Evolutionary conservation across 2,113 vertebrate species (phyloP).

Genomic region (Pelusios castaneus): DNA sequence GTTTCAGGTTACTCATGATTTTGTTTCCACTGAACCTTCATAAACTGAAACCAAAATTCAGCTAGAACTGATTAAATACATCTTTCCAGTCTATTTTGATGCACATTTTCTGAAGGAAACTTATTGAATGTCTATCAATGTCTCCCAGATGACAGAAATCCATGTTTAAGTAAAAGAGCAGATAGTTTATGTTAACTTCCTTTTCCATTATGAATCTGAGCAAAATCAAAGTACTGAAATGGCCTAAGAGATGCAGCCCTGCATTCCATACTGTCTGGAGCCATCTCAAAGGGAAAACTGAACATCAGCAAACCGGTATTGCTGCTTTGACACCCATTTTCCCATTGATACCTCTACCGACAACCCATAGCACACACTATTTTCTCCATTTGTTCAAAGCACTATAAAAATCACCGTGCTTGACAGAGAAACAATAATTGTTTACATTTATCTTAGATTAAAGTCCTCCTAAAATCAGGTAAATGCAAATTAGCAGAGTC

Average conservation of each 20-base stretch:
- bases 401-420: not conserved
- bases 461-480: not conserved
- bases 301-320: not conserved
- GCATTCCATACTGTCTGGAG: not conserved
- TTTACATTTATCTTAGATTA: not conserved
- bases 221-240: not conserved
- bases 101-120: not conserved
- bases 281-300: not conserved
- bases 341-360: not conserved
- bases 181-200: not conserved
- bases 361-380: not conserved
- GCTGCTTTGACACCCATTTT: not conserved
- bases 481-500: not conserved
- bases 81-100: not conserved
- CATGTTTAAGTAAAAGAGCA: not conserved
- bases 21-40: not conserved
- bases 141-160: not conserved
- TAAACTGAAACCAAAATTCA: not conserved
- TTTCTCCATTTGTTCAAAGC: not conserved
- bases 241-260: not conserved
- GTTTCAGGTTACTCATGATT: not conserved
- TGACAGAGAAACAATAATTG: not conserved
- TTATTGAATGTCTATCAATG: not conserved
- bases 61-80: not conserved
- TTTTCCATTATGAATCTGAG: not conserved